A percentile compares a stretch with the other conserved stretches of the same genome.
Conservation (phyloP, 2,113 vertebrate species). For the Limanda limanda region DNA sequence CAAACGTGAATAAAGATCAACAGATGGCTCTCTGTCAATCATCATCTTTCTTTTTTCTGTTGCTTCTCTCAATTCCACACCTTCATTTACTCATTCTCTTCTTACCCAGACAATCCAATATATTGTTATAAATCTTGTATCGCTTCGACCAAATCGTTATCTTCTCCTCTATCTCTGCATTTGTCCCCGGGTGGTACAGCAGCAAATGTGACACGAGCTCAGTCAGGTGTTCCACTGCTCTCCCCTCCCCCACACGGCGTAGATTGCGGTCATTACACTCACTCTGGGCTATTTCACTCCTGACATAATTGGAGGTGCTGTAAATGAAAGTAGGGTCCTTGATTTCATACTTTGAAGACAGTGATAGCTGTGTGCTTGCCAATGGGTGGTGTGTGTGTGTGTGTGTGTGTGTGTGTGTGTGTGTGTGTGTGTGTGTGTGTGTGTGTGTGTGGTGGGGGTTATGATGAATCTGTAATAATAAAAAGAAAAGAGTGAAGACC, state of each 20-base stretch:
- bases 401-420: constrained; percentile 12
- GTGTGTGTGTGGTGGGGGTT: background rate
- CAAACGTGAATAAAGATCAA: constrained; percentile 77
- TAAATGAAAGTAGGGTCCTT: constrained; percentile 62
- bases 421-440: constrained; percentile 2
- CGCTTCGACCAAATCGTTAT: background rate
- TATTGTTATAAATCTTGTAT: background rate
- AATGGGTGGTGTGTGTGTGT: background rate
- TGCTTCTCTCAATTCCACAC: constrained; percentile 24
- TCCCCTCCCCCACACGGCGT: constrained; percentile 34
- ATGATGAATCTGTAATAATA: constrained; percentile 1
- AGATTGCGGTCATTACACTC: constrained; percentile 65
- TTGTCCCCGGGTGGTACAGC: constrained; percentile 39
- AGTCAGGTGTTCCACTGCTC: constrained; percentile 43
- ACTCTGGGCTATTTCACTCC: constrained; percentile 59
- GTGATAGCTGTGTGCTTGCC: constrained; percentile 32
- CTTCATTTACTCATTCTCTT: constrained; percentile 28
- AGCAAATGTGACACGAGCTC: constrained; percentile 36
- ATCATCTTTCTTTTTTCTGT: constrained; percentile 5
- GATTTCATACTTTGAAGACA: constrained; percentile 64
- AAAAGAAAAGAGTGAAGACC: constrained; percentile 9
- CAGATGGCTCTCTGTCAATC: constrained; percentile 73
- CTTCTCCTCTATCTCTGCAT: constrained; percentile 16
- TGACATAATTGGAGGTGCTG: constrained; percentile 64
- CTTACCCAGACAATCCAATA: constrained; percentile 22